Base-by-base conservation (phyloP, 2,113 vertebrate species). In the Carassius carassius region DNA sequence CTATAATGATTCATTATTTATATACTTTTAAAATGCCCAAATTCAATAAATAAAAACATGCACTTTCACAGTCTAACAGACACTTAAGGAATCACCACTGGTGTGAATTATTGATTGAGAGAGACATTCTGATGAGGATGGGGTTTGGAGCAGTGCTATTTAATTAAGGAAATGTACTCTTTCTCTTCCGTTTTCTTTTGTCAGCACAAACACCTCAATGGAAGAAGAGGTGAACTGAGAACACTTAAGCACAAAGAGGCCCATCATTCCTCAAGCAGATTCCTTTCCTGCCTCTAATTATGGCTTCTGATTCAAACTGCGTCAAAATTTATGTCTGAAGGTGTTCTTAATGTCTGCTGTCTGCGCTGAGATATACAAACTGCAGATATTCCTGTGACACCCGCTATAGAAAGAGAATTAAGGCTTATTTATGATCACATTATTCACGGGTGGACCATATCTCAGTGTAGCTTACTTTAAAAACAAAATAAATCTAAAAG, bases 281-380 rank as follows among this genome's bases (percentile, higher is more conserved):
- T 47, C 12, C 79, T 23, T 14, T 78, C 32, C 82, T 49, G 23
- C 17, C 29, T 37, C 88, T 85, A 87, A 87, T 90, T 85, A 80
- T 65, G 80, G 83, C 83, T 58, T 82, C 79, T 85, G 85, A 85
- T 90, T 86, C 89, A 88, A 90, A 91, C 83, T 85, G 90, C 90
- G 90, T 91, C 87, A 91, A 91, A 92, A 93, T 94, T 92, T 94
- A 93, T 92, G 93, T 92, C 81, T 86, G 84, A 87, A 93, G 91
- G 92, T 93, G 93, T 94, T 90, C 81, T 89, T 90, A 90, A 90
- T 92, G 92, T 85, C 87, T 84, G 85, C 67, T 92, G 92, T 85
- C 87, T 84, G 85, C 58, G 63, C 76, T 88, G 58, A 87, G 88
- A 92, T 86, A 76, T 60, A 88, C 83, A 88, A 70, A 90, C 90